Base-by-base conservation (phyloP, 2,888 invertebrate species). In the Orchesellides sinensis region DNA sequence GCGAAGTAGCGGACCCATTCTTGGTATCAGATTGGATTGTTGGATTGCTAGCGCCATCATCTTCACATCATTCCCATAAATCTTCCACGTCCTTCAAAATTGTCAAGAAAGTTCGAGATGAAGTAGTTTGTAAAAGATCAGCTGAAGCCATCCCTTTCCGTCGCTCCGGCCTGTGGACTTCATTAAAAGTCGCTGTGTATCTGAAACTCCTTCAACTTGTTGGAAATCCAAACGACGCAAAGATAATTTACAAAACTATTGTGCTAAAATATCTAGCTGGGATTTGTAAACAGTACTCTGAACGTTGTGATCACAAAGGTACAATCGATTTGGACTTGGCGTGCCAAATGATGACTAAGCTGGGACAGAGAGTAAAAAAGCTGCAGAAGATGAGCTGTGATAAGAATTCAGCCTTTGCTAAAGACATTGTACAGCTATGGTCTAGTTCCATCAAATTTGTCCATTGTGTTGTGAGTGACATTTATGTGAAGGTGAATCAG, bases 131-230 rank as follows among this genome's bases (percentile, higher is more conserved):
- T 40, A 56, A 19, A 12, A 5, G 63, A 12, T 56, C 54, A 0
- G 72, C 72, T 6, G 1, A 47, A n/a, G 56, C 65, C 3, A 10
- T 65, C 23, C 80, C 80, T n/a, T 80, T 80, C 35, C 72, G 80
- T 3, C 72, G 80, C 2, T 80, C 80, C 0, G 72, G 72, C 3
- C 14, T 73, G 45, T 80, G 80, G 80, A 72, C 56, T 2, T 80
- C 80, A 1, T 12, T 73, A 14, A 80, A 80, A 73, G 73, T 80
- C 0, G 25, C 65, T 0, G 5, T 73, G 5, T 73, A 73, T 10
- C 27, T 80, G 6, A 73, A 72, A 21, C 45, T 80, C 1, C n/a
- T 73, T 12, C 65, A 73, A n/a, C 25, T 66, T 0, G 12, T 66
- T 0, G 56, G 54, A 29, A 79, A 65, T 21, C 70, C 65, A 56